Evolutionary conservation across 2,888 invertebrate species (phyloP), one percentile per base, ranked within the genome.

Genomic region (Entomobrya proxima): DNA sequence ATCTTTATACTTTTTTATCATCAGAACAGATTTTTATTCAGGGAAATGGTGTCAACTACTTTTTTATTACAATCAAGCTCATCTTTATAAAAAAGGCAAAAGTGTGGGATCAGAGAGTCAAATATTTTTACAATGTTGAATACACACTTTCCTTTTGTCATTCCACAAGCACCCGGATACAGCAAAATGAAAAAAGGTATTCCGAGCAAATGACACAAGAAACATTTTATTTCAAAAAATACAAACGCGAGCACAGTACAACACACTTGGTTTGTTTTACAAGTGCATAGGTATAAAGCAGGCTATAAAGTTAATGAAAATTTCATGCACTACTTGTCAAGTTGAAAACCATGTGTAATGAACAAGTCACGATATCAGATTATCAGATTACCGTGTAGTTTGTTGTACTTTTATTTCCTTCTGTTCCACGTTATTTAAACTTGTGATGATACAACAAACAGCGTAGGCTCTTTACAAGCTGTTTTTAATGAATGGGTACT

Each of bases 11-110:
- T n/a, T n/a, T n/a, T n/a, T n/a, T n/a, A n/a, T n/a, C n/a, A n/a
- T n/a, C 18, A 52, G 2, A 52, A 52, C 18, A 67, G 11, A 18
- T 13, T 67, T 67, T 67, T 37, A 32, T n/a, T 47, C 11, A 21
- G 50, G 27, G 30, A 58, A 61, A 75, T 76, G 75, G 40, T 55
- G 85, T 75, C 75, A 85, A 67, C 74, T 80, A 44, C 50, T 79
- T 84, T 84, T 78, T 85, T 85, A 85, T 80, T 80, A 37, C 80
- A 75, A 80, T 85, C 80, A 80, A 74, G 50, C 76, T 80, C 61
- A 64, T 76, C 74, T 52, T 44, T 35, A 21, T 50, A 27, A 76
- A 76, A 44, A 40, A 69, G 6, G 15, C 40, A 18, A 32, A 40
- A 44, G 32, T 9, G 32, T 35, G 61, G 5, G 35, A 61, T 35